Conservation (phyloP, 1,140 invertebrate genomes). For the Zaprionus nigranus region DNA sequence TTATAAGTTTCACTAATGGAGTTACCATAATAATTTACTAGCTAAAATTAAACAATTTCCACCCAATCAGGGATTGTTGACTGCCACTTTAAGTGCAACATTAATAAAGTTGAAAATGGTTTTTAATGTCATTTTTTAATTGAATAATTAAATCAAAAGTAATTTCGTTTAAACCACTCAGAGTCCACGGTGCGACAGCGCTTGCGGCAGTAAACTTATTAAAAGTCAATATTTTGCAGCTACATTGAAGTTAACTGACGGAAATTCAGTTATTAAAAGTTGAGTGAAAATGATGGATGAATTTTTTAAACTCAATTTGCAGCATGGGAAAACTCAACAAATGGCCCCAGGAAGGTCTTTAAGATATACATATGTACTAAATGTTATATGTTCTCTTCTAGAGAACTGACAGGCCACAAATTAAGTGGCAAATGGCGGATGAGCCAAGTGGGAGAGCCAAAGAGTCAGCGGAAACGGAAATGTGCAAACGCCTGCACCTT, state of each 20-base stretch:
- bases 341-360: background rate
- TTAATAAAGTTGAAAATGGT: background rate
- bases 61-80: background rate
- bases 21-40: background rate
- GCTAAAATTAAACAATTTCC: conserved; percentile 7
- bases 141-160: conserved; percentile 51
- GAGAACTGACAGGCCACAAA: conserved; percentile 32
- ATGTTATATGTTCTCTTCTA: conserved; percentile 9
- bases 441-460: background rate
- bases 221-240: conserved; percentile 72
- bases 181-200: conserved; percentile 48
- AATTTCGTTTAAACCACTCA: conserved; percentile 40
- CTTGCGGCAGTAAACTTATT: conserved; percentile 60
- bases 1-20: background rate
- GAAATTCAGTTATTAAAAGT: conserved; percentile 74
- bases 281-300: conserved; percentile 58
- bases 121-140: conserved; percentile 3
- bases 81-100: background rate
- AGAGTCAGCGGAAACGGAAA: conserved; percentile 57
- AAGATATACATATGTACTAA: conserved; percentile 6
- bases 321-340: conserved; percentile 27
- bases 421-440: conserved; percentile 19
- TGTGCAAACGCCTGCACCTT: conserved; percentile 55
- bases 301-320: conserved; percentile 56
- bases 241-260: conserved; percentile 71